phyloP scores from a whole-genome alignment of 2,113 vertebrate genomes.

The Malurus cyaneus region DNA sequence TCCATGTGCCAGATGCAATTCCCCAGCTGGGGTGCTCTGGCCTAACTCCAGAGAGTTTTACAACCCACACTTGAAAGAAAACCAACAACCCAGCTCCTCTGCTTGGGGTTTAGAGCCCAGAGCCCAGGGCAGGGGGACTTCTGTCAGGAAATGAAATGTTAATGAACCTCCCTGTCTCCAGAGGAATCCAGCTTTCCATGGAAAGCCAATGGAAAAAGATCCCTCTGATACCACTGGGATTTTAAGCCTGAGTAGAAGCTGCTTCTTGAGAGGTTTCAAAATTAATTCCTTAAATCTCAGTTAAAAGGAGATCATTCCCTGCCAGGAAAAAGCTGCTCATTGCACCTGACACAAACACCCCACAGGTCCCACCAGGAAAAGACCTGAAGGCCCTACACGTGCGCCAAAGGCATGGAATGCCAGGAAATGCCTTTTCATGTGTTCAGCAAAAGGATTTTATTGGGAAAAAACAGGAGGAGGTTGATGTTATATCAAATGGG shows the following conservation, averaged over 20 bases:
- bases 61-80: background rate
- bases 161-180: background rate
- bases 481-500: background rate
- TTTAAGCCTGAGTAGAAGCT: background rate
- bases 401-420: background rate
- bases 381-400: background rate
- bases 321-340: background rate
- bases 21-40: background rate
- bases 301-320: background rate
- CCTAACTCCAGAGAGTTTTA: background rate
- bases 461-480: background rate
- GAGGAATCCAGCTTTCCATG: background rate
- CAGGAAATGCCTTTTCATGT: fast-evolving
- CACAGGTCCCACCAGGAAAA: background rate
- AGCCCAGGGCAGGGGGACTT: background rate
- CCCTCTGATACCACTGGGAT: background rate
- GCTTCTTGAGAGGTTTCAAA: background rate
- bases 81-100: background rate
- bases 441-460: fast-evolving
- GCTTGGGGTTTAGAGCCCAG: background rate
- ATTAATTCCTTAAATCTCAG: background rate
- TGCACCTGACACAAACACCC: background rate
- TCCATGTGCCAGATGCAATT: fast-evolving
- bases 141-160: background rate
- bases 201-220: background rate